Evolutionary conservation across 2,113 vertebrate species (phyloP).

Genomic region (Corythornis vintsioides): DNA sequence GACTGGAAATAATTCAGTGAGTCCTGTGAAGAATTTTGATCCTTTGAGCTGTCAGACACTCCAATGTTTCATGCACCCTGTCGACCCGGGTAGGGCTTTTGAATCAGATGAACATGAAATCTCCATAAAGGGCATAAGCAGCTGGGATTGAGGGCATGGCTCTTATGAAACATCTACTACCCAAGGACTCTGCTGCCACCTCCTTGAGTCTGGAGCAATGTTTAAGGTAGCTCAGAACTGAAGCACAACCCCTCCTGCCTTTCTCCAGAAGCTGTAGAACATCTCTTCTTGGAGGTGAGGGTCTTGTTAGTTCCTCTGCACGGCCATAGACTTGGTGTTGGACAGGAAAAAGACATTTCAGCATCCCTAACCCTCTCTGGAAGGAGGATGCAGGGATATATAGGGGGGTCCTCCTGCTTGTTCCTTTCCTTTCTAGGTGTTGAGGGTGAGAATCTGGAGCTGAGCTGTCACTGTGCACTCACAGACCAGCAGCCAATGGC

Average conservation of each 20-base stretch:
- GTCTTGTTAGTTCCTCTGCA: accelerated
- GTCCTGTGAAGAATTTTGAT: not conserved
- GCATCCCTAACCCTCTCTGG: accelerated
- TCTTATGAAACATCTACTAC: not conserved
- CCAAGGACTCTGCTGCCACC: not conserved
- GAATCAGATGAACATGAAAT: not conserved
- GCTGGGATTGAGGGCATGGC: not conserved
- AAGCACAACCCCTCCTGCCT: not conserved
- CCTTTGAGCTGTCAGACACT: not conserved
- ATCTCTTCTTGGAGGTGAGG: not conserved
- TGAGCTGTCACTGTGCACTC: too few relatives aligned
- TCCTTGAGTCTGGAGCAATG: not conserved
- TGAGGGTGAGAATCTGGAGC: not conserved
- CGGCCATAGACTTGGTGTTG: accelerated
- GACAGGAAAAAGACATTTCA: not conserved
- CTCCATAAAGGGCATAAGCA: not conserved
- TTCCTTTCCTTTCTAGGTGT: not conserved
- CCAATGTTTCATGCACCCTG: not conserved
- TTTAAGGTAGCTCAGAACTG: not conserved
- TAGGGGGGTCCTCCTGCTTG: not conserved
- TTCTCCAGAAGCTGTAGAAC: not conserved
- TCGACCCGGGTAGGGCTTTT: accelerated
- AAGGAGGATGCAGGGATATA: not conserved
- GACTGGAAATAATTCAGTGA: accelerated
- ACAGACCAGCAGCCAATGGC: too few relatives aligned